Base-by-base conservation (phyloP, 2,888 invertebrate species). In the Apamea crenata region DNA sequence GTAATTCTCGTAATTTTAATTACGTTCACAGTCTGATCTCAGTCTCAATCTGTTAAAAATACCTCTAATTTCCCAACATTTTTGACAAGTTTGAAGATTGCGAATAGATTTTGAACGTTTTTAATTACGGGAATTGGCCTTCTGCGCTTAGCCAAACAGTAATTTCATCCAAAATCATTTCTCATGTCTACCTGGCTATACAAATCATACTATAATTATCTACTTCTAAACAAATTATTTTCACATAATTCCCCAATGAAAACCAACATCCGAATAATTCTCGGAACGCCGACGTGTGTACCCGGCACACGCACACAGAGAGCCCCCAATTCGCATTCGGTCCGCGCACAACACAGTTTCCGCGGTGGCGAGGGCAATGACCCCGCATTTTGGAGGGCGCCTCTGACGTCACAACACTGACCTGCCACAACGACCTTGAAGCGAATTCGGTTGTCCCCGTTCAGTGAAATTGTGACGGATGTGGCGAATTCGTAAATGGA, bases 251-350 rank as follows among this genome's bases (percentile, higher is more conserved):
- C n/a, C 14, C 12, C 16, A 61, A 18, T 53, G 44, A 70, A 70
- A 76, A 16, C n/a, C 21, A 63, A 67, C 72, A 70, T 32, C 63
- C 67, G 59, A 80, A 80, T 59, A 74, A 69, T 77, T 71, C 81
- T 44, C 59, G 18, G 70, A 61, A 81, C 61, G 83, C 69, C 80
- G 72, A 78, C 53, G 81, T 89, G 84, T 90, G 85, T 78, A 85
- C 91, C 91, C 87, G 87, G 87, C 91, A 77, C 87, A 94, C 95
- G 91, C 95, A 95, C 95, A 96, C 95, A 92, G 83, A 91, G 90
- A 92, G 92, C 92, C 93, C 96, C 96, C 96, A 96, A 96, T 96
- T 96, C 94, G 95, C 95, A 97, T 96, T 96, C 96, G 94, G 94
- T 94, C 92, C 96, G 96, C 96, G 96, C 94, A 93, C 95, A 95